Evolutionary conservation across 2,888 invertebrate genomes (phyloP).

Genomic region (Trissoscelio sp.): DNA sequence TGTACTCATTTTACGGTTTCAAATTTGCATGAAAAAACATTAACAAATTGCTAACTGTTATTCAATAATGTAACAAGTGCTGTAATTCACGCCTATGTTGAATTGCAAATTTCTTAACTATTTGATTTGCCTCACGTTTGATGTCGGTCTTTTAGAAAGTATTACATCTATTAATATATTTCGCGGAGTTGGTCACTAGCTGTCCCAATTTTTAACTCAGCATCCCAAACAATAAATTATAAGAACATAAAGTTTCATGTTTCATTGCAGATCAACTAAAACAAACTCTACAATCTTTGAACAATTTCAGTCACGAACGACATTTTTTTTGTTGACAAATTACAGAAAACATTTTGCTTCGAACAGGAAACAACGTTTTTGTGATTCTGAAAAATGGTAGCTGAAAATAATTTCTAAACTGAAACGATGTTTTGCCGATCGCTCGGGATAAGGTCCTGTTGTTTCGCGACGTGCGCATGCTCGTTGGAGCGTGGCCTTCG

Average conservation of each 20-base stretch:
- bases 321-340: neutral
- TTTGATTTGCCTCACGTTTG: conserved; percentile 39
- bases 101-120: conserved; percentile 47
- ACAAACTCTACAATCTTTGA: neutral
- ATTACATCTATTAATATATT: conserved; percentile 25
- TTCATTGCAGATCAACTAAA: neutral
- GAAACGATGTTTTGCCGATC: conserved; percentile 31
- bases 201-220: conserved; percentile 3
- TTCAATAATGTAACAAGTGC: conserved; percentile 30
- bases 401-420: conserved; percentile 30
- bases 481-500: conserved; percentile 59
- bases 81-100: conserved; percentile 40
- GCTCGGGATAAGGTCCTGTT: conserved; percentile 30
- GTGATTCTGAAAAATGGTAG: neutral
- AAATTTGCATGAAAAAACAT: conserved; percentile 36
- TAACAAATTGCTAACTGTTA: conserved; percentile 37
- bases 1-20: conserved; percentile 18
- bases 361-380: conserved; percentile 27
- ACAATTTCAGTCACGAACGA: neutral
- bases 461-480: conserved; percentile 28
- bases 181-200: conserved; percentile 1
- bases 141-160: conserved; percentile 28
- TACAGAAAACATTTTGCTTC: conserved; percentile 6
- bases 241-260: no score
- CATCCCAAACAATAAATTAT: neutral